phyloP scores from a whole-genome alignment of 2,888 invertebrate species.

The Tyria jacobaeae region DNA sequence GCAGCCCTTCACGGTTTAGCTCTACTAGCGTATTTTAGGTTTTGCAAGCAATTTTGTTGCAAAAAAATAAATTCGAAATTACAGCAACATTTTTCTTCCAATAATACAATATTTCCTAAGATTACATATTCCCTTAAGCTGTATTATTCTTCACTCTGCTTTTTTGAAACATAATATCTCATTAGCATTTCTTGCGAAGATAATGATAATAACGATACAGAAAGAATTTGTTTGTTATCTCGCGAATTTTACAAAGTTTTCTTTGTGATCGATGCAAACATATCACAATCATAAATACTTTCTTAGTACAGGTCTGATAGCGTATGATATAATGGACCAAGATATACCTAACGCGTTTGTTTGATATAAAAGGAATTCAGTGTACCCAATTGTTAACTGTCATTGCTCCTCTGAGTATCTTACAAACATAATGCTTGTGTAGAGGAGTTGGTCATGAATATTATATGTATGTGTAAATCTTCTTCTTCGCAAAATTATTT shows the following conservation, averaged over 20 bases:
- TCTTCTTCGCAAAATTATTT: too few relatives aligned
- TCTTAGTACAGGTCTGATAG: not conserved
- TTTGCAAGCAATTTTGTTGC: too few relatives aligned
- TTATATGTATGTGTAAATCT: too few relatives aligned
- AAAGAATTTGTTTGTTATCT: conserved; percentile 26
- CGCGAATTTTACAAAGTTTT: conserved; percentile 17
- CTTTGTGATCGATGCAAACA: conserved; percentile 24
- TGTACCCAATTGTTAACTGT: conserved; percentile 4
- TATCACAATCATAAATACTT: conserved; percentile 13
- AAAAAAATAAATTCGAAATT: not conserved
- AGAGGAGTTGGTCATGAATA: not conserved
- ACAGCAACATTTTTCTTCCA: not conserved
- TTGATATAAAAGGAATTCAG: conserved; percentile 7
- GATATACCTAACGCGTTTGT: not conserved
- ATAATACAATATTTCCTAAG: not conserved
- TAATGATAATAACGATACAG: conserved; percentile 28
- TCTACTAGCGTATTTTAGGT: too few relatives aligned
- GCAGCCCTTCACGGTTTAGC: too few relatives aligned
- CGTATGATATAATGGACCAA: not conserved
- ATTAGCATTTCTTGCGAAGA: conserved; percentile 36
- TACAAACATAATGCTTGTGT: not conserved
- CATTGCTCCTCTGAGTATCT: not conserved
- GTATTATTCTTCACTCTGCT: conserved; percentile 3
- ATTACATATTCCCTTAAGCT: not conserved
- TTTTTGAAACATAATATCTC: conserved; percentile 17